Base-by-base conservation (phyloP, 2,113 vertebrate genomes). In the Megalops atlanticus region DNA sequence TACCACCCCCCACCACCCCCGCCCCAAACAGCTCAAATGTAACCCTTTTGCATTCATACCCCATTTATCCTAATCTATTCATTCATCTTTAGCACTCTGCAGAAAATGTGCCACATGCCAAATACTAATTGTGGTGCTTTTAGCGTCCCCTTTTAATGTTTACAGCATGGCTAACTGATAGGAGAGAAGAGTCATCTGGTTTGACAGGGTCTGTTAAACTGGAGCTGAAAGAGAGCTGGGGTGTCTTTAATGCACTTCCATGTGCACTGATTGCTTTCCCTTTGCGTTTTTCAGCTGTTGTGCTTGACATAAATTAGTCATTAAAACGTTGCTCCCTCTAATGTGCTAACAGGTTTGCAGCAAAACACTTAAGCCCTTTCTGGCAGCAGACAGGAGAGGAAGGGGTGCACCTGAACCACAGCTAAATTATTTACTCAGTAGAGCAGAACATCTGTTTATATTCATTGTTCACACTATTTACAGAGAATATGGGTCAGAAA, bases 121-220 rank as follows among this genome's bases (percentile, higher is more conserved):
- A 58, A n/a, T 18, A 58, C 24, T 54, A 77, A 71, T 39, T 74
- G 82, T 79, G 64, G 83, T 85, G 84, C 87, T 78, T 77, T 91
- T 89, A 92, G 89, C 91, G 87, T 90, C 86, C 90, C 89, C 4
- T n/a, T n/a, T 90, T 91, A 89, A 92, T 89, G 89, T 92, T 86
- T 83, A 86, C 85, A 85, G 86, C 85, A 83, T 85, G 40, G 76
- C 24, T 27, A 35, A 69, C 49, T 27, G 74, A 73, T 78, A 35
- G 31, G 54, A 85, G 84, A 87, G 88, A 88, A 87, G 83, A 86
- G 35, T 81, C 76, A 85, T 86, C 79, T 58, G 85, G 83, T 74
- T 85, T 87, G 87, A 82, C 78, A 41, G 82, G 86, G 86, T 89
- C 84, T 86, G 90, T 88, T 89, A 86, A 90, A 93, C 87, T 87